Evolutionary conservation across 2,113 vertebrate species (phyloP), one percentile per base, ranked within the genome.

Genomic region (Catagonus wagneri): DNA sequence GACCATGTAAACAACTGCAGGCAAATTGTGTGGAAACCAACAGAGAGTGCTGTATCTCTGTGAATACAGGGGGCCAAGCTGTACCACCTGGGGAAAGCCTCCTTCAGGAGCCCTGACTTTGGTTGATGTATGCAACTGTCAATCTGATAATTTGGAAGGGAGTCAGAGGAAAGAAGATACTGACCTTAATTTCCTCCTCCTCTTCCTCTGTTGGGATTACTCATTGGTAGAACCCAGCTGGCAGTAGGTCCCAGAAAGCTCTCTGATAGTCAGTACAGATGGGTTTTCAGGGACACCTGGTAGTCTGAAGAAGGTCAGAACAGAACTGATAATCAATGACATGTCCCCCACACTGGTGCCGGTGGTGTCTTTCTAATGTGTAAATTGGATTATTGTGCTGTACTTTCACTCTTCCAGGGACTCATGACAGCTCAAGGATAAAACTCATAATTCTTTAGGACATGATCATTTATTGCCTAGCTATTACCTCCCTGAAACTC

Each of bases 21-120:
- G 50, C 19, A 34, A 23, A 8, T 3, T 44, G 11, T 12, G 4
- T 50, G 65, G 23, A 71, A 75, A 34, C 23, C 23, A 60, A 15
- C 3, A 13, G 72, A 16, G 9, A 6, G 11, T 7, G 7, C 6
- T 25, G 23, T 20, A 3, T 12, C 13, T 29, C 23, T 10, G 4
- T 1, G 7, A 14, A 17, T 0, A 16, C 4, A 52, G 23, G 13
- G 0, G 52, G n/a, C 44, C 20, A 0, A 11, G 27, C 1, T 10
- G 6, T 29, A 5, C 25, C 16, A 1, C 12, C 32, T 1, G 1
- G 7, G n/a, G 1, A 23, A 5, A 27, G 22, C 9, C 29, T 34
- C 34, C 81, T 17, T 0, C 1, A 1, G 12, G 52, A 17, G 12
- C 5, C 58, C 34, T 52, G 29, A 29, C 27, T 32, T 19, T 56